These are phyloP conservation scores for Menidia menidia DNA, from an alignment of 2,797 vertebrate species.

Conservation along the genomic window DNA sequence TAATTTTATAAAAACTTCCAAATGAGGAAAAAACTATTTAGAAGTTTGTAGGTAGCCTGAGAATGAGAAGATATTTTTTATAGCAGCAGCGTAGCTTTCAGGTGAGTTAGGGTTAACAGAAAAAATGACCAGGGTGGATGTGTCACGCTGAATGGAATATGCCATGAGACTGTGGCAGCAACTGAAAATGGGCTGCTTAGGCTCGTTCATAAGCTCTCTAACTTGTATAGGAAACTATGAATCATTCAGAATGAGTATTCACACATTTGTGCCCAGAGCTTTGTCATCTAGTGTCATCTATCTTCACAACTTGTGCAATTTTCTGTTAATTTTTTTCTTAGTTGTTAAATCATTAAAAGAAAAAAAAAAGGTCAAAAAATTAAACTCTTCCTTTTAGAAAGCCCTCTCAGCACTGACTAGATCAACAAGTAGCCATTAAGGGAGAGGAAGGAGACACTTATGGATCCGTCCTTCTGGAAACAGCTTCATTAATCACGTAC, in stretches of 20 bases:
- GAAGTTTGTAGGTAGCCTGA: background rate
- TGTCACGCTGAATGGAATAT: background rate
- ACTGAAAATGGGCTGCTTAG: background rate
- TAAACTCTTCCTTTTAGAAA: background rate
- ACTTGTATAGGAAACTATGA: background rate
- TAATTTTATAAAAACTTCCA: no score
- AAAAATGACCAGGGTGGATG: background rate
- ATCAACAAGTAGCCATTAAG: constrained; percentile 56
- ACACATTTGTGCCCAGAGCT: background rate
- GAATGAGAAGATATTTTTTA: background rate
- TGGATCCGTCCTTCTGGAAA: constrained; percentile 58
- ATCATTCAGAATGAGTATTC: background rate
- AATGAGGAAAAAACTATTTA: background rate
- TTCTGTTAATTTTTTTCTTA: background rate
- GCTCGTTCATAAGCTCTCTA: background rate
- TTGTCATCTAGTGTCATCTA: background rate
- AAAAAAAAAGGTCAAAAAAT: background rate
- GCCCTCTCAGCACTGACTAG: constrained; percentile 12
- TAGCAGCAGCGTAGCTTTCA: background rate
- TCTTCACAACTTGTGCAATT: background rate
- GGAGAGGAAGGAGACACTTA: constrained; percentile 54
- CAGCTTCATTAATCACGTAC: constrained; percentile 71
- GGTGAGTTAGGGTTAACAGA: background rate
- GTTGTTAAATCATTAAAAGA: constrained; percentile 2
- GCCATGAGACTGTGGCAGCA: background rate